Base-by-base conservation (phyloP, 2,113 vertebrate species). In the Sylvia atricapilla region DNA sequence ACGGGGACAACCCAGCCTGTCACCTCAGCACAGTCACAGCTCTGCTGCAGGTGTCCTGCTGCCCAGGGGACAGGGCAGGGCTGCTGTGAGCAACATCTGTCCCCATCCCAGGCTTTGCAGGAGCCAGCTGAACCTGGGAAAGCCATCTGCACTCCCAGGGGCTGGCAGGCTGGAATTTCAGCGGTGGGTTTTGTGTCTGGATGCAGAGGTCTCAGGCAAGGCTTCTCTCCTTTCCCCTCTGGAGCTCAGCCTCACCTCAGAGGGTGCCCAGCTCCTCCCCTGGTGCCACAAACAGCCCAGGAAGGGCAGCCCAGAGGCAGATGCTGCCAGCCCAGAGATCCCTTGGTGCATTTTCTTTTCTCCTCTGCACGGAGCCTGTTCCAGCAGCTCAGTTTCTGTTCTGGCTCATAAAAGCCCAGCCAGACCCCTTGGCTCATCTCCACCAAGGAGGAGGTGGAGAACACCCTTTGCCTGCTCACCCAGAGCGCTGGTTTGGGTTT, bases 361-460 rank as follows among this genome's bases (percentile, higher is more conserved):
- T 78, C 55, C 86, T 69, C 72, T 63, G 93, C 60, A 46, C 75
- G 30, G 49, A 90, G 81, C 49, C 87, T 18, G 39, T 58, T 93
- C 89, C 91, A 96, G 77, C 78, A 93, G 93, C 91, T 93, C 84
- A 9, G 83, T 72, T 55, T 95, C 91, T 70, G 83, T 85, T 92
- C 44, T 89, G 89, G 89, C 95, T 96, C 87, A 63, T 3, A 68
- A 90, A 90, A 90, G 75, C 78, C 89, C 81, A 84, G 89, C 75
- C 94, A 96, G 95, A 95, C 66, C 91, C 91, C 80, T 90, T 97
- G 95, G 95, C 95, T 89, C 77, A 85, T 64, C 95, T 93, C 94
- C 93, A 86, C 86, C 60, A 11, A 81, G 83, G 72, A 93, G 62
- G 76, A 76, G 88, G 79, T 46, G 70, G 87, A 93, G 67, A 95